Evolutionary conservation across 2,113 vertebrate genomes (phyloP).

Genomic region (Lophotis ruficrista): DNA sequence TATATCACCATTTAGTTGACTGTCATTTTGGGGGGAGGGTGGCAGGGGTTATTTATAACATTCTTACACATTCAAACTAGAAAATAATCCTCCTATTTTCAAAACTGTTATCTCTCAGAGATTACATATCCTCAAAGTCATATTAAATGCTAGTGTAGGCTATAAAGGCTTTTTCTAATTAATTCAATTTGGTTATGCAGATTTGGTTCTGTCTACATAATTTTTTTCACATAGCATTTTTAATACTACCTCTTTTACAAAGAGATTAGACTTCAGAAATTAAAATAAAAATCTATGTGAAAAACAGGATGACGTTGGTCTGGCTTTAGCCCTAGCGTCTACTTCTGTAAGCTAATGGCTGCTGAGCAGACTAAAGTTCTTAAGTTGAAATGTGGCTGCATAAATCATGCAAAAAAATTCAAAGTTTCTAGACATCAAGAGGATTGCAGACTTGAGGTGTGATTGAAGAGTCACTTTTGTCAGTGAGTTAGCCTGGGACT

Average conservation of each 20-base stretch:
- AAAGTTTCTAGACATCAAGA: slow-evolving; percentile 52
- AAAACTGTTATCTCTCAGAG: slow-evolving; percentile 64
- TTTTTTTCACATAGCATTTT: slow-evolving; percentile 39
- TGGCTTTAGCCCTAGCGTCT: slow-evolving; percentile 15
- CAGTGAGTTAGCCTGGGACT: slow-evolving; percentile 28
- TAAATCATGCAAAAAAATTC: slow-evolving; percentile 61
- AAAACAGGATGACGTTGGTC: not conserved
- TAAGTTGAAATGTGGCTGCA: slow-evolving; percentile 39
- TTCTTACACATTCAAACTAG: slow-evolving; percentile 54
- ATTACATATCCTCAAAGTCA: slow-evolving; percentile 67
- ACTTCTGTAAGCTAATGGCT: slow-evolving; percentile 17
- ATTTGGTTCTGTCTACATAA: slow-evolving; percentile 54
- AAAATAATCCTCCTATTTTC: slow-evolving; percentile 69
- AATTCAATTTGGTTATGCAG: slow-evolving; percentile 74
- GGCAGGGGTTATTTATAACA: slow-evolving; percentile 58
- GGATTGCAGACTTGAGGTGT: slow-evolving; percentile 42
- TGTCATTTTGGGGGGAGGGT: slow-evolving; percentile 25
- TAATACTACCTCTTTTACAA: slow-evolving; percentile 8
- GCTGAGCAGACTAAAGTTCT: slow-evolving; percentile 20
- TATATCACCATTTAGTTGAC: slow-evolving; percentile 26
- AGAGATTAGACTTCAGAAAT: slow-evolving; percentile 28
- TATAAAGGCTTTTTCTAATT: slow-evolving; percentile 70
- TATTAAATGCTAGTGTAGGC: slow-evolving; percentile 49
- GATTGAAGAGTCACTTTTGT: slow-evolving; percentile 63
- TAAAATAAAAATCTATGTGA: slow-evolving; percentile 7